Evolutionary conservation across 2,888 invertebrate genomes (phyloP).

Genomic region (Steinernema carpocapsae): DNA sequence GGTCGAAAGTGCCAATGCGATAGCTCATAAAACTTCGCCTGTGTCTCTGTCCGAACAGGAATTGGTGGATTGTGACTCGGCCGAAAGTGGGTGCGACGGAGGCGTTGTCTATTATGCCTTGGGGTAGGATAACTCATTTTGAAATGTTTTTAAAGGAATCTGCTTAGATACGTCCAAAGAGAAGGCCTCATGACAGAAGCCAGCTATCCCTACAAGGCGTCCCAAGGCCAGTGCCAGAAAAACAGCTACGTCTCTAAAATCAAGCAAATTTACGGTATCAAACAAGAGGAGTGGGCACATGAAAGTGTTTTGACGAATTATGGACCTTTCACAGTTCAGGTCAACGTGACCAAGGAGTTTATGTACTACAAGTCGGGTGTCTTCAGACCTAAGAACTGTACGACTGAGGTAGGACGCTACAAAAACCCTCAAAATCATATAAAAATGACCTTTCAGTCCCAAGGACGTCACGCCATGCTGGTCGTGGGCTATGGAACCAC

Average conservation of each 20-base stretch:
- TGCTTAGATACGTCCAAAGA: constrained; percentile 67
- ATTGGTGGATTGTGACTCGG: constrained; percentile 66
- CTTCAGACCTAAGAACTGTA: constrained; percentile 63
- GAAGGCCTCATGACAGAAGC: constrained; percentile 80
- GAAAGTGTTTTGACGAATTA: constrained; percentile 67
- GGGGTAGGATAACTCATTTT: constrained; percentile 63
- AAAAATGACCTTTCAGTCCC: constrained; percentile 12
- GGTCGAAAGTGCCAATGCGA: constrained; percentile 64
- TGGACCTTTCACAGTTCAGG: constrained; percentile 54
- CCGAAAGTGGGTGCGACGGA: constrained; percentile 71
- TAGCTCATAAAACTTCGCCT: constrained; percentile 52
- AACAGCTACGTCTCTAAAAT: constrained; percentile 57
- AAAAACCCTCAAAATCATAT: constrained; percentile 60
- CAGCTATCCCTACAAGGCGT: constrained; percentile 81
- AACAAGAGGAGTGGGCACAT: constrained; percentile 65
- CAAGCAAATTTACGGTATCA: constrained; percentile 62
- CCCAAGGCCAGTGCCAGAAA: constrained; percentile 60
- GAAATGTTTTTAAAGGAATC: neutral
- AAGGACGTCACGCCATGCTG: constrained; percentile 80
- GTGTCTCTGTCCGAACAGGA: constrained; percentile 61
- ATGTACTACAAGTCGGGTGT: constrained; percentile 65
- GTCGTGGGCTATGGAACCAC: constrained; percentile 82
- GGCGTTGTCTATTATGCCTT: constrained; percentile 72
- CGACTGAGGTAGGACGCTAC: constrained; percentile 61
- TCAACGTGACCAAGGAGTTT: constrained; percentile 64